Base-by-base conservation (phyloP, 2,797 vertebrate species). In the Periophthalmus magnuspinnatus region DNA sequence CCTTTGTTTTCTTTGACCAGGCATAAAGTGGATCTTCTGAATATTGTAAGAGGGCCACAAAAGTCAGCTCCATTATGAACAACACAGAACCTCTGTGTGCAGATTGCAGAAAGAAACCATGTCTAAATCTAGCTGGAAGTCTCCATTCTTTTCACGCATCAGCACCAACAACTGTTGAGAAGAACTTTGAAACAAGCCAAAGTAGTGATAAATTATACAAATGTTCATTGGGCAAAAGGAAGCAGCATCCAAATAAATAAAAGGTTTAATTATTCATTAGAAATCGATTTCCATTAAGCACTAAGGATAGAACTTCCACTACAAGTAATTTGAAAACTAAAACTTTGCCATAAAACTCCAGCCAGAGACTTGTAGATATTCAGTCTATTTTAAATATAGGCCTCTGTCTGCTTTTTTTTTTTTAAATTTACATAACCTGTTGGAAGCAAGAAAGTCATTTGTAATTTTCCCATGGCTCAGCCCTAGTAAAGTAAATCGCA, bases 101-200 rank as follows among this genome's bases (percentile, higher is more conserved):
- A 87, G 82, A 93, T 93, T 94, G 92, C 76, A 69, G 72, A 83
- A 92, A 93, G 90, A 94, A 93, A 92, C 81, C 79, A 82, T 79
- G 70, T 85, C 87, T 87, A 86, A 62, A 79, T 78, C 74, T 81
- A 77, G n/a, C 84, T 86, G 80, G 70, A 77, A 72, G 69, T 78
- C 76, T 81, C 70, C 72, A 64, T 56, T 38, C 58, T 68, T 76
- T 41, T 66, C 75, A 41, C 2, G 13, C 2, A 55, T 34, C 68
- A n/a, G 57, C 48, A 54, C 65, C 50, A 52, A 24, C 65, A 60
- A 50, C n/a, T 54, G 50, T 52, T 21, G 1, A 54, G 50, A 21
- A 54, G 21, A 22, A n/a, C 8, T 48, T 5, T 9, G 10, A 22
- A 54, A 54, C 52, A 8, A 54, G 48, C 19, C 6, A 52, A 41